Evolutionary conservation across 2,888 invertebrate species (phyloP), one percentile per base, ranked within the genome.

Genomic region (Ariolimax columbianus): DNA sequence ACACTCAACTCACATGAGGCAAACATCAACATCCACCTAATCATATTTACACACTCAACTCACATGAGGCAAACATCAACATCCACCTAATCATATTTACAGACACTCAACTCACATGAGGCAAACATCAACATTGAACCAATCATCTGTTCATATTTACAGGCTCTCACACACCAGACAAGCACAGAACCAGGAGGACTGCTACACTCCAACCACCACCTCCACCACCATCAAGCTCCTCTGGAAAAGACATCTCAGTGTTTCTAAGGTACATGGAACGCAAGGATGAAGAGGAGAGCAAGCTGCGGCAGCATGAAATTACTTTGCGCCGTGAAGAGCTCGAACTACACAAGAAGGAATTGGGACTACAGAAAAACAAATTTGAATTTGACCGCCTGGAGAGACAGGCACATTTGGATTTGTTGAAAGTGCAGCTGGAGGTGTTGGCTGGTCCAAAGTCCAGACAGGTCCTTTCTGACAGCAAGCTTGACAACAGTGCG

Each of bases 241-340:
- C 77, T 30, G 72, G 47, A 4, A 63, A 43, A 66, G 85, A 81
- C n/a, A n/a, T 77, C 38, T 63, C 66, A 33, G 66, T 40, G 9
- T 81, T 85, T 68, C 36, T 85, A 23, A 33, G 68, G 19, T 85
- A 77, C 40, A 66, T 85, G 66, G 70, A 85, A 40, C 73, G 66
- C 7, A 85, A 85, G 55, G 85, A 85, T 43, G 85, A 85, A n/a
- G 17, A 82, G 14, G 85, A 85, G 7, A 63, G 85, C 19, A 77
- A 68, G 33, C 7, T 85, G 36, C 23, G 82, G 30, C 82, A 82
- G 51, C 63, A 33, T 47, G 85, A 85, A 26, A 30, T 85, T n/a
- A 78, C 77, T n/a, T 36, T 85, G 36, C 77, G 82, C 0, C 63
- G 77, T 11, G 77, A 82, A 30, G 85, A 85, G 59, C 63, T 85